Evolutionary conservation across 2,797 vertebrate species (phyloP).

Genomic region (Macrochelys suwanniensis): DNA sequence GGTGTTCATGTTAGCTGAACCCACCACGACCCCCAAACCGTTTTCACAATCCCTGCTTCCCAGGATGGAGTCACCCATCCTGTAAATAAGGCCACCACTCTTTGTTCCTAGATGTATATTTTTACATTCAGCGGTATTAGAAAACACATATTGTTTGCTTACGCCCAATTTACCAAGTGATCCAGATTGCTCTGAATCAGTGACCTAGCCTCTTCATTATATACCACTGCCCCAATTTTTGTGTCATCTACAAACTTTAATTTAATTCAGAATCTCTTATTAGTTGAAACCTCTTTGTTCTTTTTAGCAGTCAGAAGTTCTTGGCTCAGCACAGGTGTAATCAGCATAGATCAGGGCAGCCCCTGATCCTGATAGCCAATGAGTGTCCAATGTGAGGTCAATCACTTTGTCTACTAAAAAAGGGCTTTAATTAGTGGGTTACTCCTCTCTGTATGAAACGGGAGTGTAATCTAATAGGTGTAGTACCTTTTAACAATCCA

Average conservation of each 20-base stretch:
- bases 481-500: slow-evolving; percentile 24
- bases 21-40: neutral
- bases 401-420: neutral
- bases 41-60: neutral
- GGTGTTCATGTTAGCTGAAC: neutral
- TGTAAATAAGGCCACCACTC: neutral
- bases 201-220: neutral
- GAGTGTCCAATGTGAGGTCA: fast-evolving
- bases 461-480: neutral
- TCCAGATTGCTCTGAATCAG: neutral
- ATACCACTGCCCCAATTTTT: neutral
- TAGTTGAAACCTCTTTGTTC: neutral
- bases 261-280: neutral
- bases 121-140: neutral
- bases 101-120: neutral
- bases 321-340: neutral
- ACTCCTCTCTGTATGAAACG: neutral
- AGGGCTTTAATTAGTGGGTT: neutral
- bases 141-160: neutral
- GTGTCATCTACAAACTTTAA: neutral
- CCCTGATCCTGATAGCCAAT: neutral
- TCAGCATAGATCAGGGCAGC: neutral
- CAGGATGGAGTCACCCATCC: neutral
- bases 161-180: neutral
- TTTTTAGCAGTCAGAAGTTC: neutral